Evolutionary conservation across 1,140 invertebrate genomes (phyloP), one percentile per base, ranked within the genome.

Genomic region (Propsilocerus akamusi): DNA sequence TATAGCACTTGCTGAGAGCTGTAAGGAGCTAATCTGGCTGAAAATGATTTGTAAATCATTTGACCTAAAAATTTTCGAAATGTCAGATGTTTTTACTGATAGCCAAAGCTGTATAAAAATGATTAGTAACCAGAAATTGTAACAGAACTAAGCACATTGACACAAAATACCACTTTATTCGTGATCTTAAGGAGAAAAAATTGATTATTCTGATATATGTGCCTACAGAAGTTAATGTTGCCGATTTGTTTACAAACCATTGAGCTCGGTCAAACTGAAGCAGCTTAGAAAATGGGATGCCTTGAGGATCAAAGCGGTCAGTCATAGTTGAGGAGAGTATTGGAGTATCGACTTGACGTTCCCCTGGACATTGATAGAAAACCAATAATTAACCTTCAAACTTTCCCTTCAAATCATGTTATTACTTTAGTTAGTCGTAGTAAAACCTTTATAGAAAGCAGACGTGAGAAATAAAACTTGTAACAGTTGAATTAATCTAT

Each of bases 1-100:
- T 50, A 59, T 66, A 49, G 58, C 60, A 7, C 32, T 64, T 12
- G 49, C 52, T 25, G 55, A 59, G 26, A 58, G 54, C 22, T 47
- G 51, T 22, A 59, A 54, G 53, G 56, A 60, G 54, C 53, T 53
- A 22, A 53, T 56, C 25, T 60, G 51, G 52, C 52, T 58, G 49
- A 53, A 37, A 47, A 53, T 56, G 20, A 48, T 58, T 10, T 49
- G 54, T 26, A 37, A 41, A 12, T 52, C 59, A 53, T 56, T 56
- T 37, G 53, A n/a, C 14, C 4, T 34, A 4, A 34, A 34, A n/a
- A 4, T 34, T 34, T 4, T n/a, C 4, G 4, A 34, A 7, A 4
- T 14, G 14, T n/a, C 12, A 34, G 14, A 5, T n/a, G 30, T 34
- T 12, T 7, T 7, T 5, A 14, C 12, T 5, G 30, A 53, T 46